These are phyloP conservation scores for Strix aluco DNA, from an alignment of 2,113 vertebrate species.

Conservation along the genomic window DNA sequence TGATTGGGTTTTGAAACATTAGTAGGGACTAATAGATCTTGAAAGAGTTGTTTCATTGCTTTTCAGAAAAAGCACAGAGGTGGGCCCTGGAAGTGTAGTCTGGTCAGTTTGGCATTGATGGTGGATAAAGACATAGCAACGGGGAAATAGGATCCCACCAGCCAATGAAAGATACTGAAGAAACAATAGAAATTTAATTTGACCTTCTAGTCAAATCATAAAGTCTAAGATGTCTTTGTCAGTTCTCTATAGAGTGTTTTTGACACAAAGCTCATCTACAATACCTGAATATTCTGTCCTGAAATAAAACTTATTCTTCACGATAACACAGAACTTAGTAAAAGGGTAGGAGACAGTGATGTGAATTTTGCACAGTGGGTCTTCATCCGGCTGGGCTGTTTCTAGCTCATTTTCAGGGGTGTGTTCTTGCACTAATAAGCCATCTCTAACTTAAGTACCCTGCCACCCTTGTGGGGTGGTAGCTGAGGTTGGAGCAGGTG, in stretches of 20 bases:
- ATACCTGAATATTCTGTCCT: background rate
- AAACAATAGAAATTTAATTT: background rate
- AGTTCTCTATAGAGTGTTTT: background rate
- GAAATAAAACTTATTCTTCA: background rate
- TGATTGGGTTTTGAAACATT: background rate
- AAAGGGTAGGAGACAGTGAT: background rate
- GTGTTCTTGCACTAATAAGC: background rate
- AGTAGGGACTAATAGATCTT: background rate
- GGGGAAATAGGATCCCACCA: background rate
- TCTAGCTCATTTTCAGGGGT: background rate
- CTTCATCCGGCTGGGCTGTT: background rate
- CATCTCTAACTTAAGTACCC: background rate
- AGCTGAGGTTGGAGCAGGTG: background rate
- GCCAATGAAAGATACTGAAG: background rate
- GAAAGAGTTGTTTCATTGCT: background rate
- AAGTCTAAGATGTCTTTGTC: background rate
- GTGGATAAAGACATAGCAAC: background rate
- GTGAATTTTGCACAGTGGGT: background rate
- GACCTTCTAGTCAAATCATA: background rate
- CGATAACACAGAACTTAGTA: background rate
- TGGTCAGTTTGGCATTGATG: background rate
- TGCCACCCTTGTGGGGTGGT: background rate
- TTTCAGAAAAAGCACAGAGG: background rate
- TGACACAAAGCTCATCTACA: background rate
- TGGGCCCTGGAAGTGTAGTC: background rate